Evolutionary conservation across 2,888 invertebrate species (phyloP).

Genomic region (Ariolimax columbianus): DNA sequence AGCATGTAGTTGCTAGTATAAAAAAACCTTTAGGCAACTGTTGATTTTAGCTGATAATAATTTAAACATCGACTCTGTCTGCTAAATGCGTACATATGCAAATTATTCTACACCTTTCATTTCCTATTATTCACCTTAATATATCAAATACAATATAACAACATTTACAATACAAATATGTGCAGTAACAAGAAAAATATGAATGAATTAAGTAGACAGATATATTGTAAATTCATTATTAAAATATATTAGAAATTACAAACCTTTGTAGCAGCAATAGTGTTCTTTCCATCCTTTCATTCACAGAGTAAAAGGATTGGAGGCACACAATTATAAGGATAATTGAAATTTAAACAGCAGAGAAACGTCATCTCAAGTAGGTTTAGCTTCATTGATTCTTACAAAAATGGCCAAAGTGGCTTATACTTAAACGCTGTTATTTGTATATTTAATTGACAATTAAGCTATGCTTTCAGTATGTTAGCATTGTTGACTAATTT

Average conservation of each 20-base stretch:
- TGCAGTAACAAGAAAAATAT: not conserved
- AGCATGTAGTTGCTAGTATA: too few species aligned
- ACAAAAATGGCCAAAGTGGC: not conserved
- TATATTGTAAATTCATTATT: not conserved
- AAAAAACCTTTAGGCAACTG: too few species aligned
- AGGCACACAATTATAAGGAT: not conserved
- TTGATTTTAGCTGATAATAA: too few species aligned
- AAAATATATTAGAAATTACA: not conserved
- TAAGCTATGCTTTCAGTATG: too few species aligned
- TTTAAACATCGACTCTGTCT: not conserved
- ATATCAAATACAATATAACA: constrained; percentile 15
- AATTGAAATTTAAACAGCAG: not conserved
- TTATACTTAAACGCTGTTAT: not conserved
- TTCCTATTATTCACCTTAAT: not conserved
- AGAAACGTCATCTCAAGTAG: not conserved
- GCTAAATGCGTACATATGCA: not conserved
- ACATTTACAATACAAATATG: not conserved
- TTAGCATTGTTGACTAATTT: too few species aligned
- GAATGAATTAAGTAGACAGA: not conserved
- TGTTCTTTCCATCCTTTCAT: constrained; percentile 7
- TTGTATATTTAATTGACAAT: too few species aligned
- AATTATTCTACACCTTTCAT: not conserved
- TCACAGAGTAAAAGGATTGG: constrained; percentile 2
- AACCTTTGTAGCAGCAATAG: constrained; percentile 9
- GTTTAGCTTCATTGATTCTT: not conserved